Conservation (phyloP, 1,140 invertebrate genomes). For the Rhyzopertha dominica region DNA sequence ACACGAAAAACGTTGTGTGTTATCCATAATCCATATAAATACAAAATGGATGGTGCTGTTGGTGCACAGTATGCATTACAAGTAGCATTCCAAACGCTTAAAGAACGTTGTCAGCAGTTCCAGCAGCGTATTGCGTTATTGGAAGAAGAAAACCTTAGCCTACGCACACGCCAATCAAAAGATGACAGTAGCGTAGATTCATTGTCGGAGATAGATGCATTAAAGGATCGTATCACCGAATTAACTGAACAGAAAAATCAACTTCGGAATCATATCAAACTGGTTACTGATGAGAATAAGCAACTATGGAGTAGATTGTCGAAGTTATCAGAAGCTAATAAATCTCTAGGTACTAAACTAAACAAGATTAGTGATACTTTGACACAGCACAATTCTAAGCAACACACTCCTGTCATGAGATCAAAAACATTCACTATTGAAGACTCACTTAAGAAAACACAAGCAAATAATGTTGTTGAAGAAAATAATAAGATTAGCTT, state of each 20-base stretch:
- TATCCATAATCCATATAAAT: too few species aligned
- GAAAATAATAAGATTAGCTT: constrained; percentile 51
- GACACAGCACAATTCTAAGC: constrained; percentile 45
- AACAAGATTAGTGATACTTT: constrained; percentile 51
- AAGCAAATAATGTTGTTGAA: constrained; percentile 46
- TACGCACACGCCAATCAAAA: constrained; percentile 50
- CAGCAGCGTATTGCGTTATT: constrained; percentile 61
- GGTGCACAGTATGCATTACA: constrained; percentile 58
- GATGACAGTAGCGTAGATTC: constrained; percentile 29
- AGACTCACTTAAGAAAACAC: constrained; percentile 50
- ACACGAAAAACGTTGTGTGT: too few species aligned
- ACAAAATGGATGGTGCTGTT: constrained; percentile 37
- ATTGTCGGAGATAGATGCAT: constrained; percentile 46
- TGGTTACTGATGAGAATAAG: constrained; percentile 75
- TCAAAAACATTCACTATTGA: constrained; percentile 61
- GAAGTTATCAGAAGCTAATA: constrained; percentile 55
- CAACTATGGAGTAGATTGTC: constrained; percentile 69
- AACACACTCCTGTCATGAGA: constrained; percentile 46
- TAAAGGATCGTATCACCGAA: constrained; percentile 58
- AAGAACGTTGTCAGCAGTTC: constrained; percentile 68
- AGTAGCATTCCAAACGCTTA: constrained; percentile 71
- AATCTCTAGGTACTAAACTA: constrained; percentile 47
- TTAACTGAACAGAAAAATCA: constrained; percentile 69
- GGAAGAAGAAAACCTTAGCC: constrained; percentile 67
- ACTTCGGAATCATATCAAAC: constrained; percentile 65